phyloP scores from a whole-genome alignment of 2,888 invertebrate species.

The Plebejus melissa region DNA sequence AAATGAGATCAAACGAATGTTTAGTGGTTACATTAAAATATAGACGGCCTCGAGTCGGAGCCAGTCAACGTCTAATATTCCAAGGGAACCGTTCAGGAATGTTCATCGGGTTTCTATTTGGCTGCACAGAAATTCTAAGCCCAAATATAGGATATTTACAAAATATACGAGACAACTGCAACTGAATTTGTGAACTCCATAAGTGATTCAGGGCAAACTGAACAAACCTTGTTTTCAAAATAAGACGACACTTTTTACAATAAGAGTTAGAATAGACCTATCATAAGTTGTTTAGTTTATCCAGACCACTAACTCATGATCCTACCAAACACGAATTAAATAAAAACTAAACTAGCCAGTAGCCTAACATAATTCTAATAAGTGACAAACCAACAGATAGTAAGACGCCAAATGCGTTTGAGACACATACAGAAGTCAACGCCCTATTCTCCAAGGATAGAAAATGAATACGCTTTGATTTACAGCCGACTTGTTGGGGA shows the following conservation, averaged over 20 bases:
- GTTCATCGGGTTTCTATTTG: constrained; percentile 35
- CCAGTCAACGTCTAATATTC: constrained; percentile 39
- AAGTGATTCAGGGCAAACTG: too few species aligned
- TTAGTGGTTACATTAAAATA: constrained; percentile 35
- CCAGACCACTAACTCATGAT: too few species aligned
- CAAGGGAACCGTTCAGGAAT: constrained; percentile 47
- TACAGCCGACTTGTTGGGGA: constrained; percentile 31
- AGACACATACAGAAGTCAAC: constrained; percentile 58
- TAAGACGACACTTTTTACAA: too few species aligned
- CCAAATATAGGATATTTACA: not conserved
- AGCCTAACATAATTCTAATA: too few species aligned
- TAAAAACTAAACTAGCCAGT: too few species aligned
- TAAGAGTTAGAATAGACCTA: too few species aligned
- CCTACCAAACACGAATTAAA: too few species aligned
- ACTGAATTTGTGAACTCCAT: too few species aligned
- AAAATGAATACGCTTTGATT: constrained; percentile 52
- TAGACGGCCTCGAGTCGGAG: constrained; percentile 35
- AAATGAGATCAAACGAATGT: constrained; percentile 33
- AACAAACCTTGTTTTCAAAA: too few species aligned
- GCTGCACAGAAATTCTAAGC: constrained; percentile 21
- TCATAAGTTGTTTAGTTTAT: too few species aligned
- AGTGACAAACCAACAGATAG: not conserved
- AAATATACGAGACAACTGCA: not conserved
- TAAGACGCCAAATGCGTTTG: constrained; percentile 55
- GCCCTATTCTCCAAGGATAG: constrained; percentile 57